Conservation (phyloP, 2,888 invertebrate species). For the Dryobotodes eremita region DNA sequence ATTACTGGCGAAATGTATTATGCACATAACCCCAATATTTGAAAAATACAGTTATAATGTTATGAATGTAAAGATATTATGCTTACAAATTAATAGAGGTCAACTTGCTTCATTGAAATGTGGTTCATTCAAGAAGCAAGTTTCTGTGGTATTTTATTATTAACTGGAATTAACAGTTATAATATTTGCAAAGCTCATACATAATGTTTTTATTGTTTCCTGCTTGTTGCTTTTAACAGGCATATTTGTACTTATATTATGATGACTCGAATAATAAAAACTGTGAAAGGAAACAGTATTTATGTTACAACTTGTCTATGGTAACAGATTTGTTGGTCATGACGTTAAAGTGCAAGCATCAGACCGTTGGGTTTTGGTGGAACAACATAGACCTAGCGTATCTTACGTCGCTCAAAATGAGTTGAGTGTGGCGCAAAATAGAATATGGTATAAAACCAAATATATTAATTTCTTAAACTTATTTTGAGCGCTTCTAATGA, state of each 20-base stretch:
- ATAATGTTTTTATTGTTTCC: conserved; percentile 28
- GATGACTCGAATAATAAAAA: not conserved
- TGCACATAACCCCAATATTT: not conserved
- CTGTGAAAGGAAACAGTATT: not conserved
- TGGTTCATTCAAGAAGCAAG: conserved; percentile 29
- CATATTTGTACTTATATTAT: conserved; percentile 3
- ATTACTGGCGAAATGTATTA: not conserved
- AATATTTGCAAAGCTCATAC: not conserved
- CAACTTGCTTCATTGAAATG: conserved; percentile 24
- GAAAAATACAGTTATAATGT: not conserved
- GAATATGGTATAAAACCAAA: not conserved
- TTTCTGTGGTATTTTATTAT: conserved; percentile 20
- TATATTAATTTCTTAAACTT: not conserved
- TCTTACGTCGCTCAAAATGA: not conserved
- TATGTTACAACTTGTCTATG: not conserved
- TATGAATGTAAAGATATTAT: conserved; percentile 36
- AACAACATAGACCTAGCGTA: too few relatives aligned
- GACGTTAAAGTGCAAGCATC: not conserved
- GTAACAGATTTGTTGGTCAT: not conserved
- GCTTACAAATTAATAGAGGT: conserved; percentile 18
- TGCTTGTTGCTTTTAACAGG: conserved; percentile 1
- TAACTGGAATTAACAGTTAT: conserved; percentile 9
- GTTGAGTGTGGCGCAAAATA: not conserved
- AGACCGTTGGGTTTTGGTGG: too few relatives aligned
- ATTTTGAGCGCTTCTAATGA: not conserved